Evolutionary conservation across 2,797 vertebrate genomes (phyloP).

Genomic region (Pterois miles): DNA sequence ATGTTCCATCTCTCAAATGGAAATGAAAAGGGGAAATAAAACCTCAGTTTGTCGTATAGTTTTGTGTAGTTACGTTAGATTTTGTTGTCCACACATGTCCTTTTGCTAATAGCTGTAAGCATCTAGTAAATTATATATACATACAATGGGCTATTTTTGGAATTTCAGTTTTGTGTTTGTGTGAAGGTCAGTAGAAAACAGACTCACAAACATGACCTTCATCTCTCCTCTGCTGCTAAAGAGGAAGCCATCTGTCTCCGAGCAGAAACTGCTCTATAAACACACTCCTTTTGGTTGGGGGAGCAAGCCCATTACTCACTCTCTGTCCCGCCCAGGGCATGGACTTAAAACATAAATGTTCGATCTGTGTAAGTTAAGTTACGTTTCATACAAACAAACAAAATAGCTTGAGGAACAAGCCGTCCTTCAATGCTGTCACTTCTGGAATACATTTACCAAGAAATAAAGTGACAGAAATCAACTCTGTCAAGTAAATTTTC

Average conservation of each 20-base stretch:
- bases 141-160: conserved; percentile 22
- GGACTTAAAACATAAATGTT: conserved; percentile 5
- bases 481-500: neutral
- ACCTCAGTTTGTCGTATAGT: neutral
- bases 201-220: conserved; percentile 58
- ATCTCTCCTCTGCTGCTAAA: conserved; percentile 57
- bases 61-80: neutral
- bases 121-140: conserved; percentile 7
- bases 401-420: conserved; percentile 1
- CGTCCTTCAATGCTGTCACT: conserved; percentile 4
- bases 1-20: neutral
- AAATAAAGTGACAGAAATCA: conserved; percentile 10
- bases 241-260: conserved; percentile 60
- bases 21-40: neutral
- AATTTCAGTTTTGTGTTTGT: conserved; percentile 23
- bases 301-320: conserved; percentile 44
- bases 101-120: neutral
- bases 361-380: conserved; percentile 22
- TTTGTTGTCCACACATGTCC: neutral
- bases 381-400: conserved; percentile 12
- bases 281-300: conserved; percentile 39
- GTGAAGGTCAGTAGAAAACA: conserved; percentile 40
- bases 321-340: conserved; percentile 7
- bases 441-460: conserved; percentile 7
- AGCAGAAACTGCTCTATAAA: conserved; percentile 52